These are phyloP conservation scores for Melanotaenia pygmaea DNA, from an alignment of 2,797 vertebrate genomes.

Conservation along the genomic window DNA sequence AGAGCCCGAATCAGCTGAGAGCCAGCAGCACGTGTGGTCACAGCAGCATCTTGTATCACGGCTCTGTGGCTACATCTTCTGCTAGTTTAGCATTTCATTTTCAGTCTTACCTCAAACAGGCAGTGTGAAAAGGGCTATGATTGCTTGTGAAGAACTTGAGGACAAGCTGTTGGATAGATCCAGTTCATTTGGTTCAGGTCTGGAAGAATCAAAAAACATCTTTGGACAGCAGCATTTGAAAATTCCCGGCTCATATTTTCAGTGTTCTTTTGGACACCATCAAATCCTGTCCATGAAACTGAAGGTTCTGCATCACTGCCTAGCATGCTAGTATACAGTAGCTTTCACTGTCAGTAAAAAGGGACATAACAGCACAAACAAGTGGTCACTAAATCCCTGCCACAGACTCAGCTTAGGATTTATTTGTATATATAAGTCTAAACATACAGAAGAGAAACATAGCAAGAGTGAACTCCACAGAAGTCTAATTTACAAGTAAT, in stretches of 20 bases:
- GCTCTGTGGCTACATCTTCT: neutral
- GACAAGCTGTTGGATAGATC: too few species aligned
- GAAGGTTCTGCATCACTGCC: neutral
- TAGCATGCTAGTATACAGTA: neutral
- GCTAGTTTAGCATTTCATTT: neutral
- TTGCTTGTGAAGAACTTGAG: neutral
- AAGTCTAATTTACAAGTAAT: conserved; percentile 23
- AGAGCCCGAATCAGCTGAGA: neutral
- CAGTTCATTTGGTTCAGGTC: neutral
- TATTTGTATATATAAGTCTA: neutral
- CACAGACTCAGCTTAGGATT: neutral
- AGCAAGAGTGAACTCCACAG: neutral
- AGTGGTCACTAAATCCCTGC: neutral
- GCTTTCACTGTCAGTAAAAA: neutral
- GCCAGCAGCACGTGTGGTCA: neutral
- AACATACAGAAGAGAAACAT: neutral
- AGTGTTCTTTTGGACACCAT: neutral
- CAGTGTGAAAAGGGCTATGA: neutral
- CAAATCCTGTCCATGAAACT: neutral
- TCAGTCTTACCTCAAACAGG: neutral
- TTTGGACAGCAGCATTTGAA: neutral
- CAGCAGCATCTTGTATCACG: neutral
- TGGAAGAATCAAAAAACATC: neutral
- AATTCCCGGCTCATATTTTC: neutral
- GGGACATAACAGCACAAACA: neutral